Base-by-base conservation (phyloP, 2,888 invertebrate species). In the Erebia epiphron region DNA sequence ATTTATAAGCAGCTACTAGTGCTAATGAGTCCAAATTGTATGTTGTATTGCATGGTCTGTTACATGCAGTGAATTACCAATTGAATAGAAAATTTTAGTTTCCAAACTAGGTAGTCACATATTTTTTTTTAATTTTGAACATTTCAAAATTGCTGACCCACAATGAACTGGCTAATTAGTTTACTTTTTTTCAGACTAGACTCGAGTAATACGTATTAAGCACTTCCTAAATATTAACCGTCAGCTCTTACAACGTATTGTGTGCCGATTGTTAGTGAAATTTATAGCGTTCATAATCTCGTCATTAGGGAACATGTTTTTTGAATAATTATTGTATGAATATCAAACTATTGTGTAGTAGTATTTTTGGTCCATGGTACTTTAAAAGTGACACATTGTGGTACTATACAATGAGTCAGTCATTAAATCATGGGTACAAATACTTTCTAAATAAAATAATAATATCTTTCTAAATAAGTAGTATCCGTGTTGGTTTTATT, bases 211-310 rank as follows among this genome's bases (percentile, higher is more conserved):
- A 35, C 35, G 35, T 50, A n/a, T 50, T 8, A 54, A 54, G 54
- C 10, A 18, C 9, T 10, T 54, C 16, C 9, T 11, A 16, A 7
- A 54, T 18, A 54, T 18, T 54, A 10, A 10, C 54, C 54, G 18
- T 18, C 54, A 54, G 54, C 54, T 54, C 54, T 54, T 18, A 18
- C 9, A 18, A 8, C 18, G 18, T 18, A 43, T 61, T 61, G 43
- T 18, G 61, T 18, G 43, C 61, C 21, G 62, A 62, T 87, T 90
- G 88, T 89, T 81, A 79, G 73, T 72, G 73, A 78, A 79, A 86
- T 87, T 87, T 86, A 88, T 88, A 79, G 80, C 82, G 63, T 52
- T 58, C 68, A 70, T 67, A 67, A 62, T 70, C 63, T 57, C 71
- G 57, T 75, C 72, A 76, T 76, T 76, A 75, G 57, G 68, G 70